These are phyloP conservation scores for Melanargia galathea DNA, from an alignment of 2,888 invertebrate species.

Conservation along the genomic window DNA sequence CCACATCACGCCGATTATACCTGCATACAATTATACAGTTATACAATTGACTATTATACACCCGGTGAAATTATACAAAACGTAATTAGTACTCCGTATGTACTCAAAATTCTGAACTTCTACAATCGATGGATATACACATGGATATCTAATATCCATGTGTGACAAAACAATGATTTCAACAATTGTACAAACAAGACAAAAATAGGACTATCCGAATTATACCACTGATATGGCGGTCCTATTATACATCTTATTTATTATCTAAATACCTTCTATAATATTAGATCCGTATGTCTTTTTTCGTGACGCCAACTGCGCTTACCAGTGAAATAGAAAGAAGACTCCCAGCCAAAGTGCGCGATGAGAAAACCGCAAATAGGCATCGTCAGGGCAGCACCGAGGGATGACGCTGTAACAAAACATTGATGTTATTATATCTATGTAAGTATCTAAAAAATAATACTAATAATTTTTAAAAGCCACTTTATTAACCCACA, in stretches of 20 bases:
- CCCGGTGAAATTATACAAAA: neutral
- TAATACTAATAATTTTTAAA: no score
- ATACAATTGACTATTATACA: no score
- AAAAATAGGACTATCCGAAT: conserved; percentile 1
- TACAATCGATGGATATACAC: no score
- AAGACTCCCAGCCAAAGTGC: conserved; percentile 92
- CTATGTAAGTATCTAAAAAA: no score
- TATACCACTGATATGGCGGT: neutral
- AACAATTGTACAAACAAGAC: neutral
- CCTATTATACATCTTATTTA: neutral
- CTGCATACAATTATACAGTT: conserved; percentile 51
- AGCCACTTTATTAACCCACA: no score
- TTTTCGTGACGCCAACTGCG: neutral
- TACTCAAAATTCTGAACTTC: neutral
- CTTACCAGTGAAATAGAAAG: conserved; percentile 92
- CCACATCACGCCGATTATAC: conserved; percentile 89
- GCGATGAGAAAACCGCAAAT: conserved; percentile 91
- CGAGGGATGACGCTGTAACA: conserved; percentile 90
- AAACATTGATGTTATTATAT: conserved; percentile 9
- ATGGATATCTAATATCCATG: neutral
- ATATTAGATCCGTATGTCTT: no score
- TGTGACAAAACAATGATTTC: neutral
- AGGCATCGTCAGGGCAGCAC: conserved; percentile 95
- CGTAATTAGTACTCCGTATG: neutral
- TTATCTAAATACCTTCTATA: no score